Conservation (phyloP, 2,113 vertebrate species). For the Peromyscus polionotus region DNA sequence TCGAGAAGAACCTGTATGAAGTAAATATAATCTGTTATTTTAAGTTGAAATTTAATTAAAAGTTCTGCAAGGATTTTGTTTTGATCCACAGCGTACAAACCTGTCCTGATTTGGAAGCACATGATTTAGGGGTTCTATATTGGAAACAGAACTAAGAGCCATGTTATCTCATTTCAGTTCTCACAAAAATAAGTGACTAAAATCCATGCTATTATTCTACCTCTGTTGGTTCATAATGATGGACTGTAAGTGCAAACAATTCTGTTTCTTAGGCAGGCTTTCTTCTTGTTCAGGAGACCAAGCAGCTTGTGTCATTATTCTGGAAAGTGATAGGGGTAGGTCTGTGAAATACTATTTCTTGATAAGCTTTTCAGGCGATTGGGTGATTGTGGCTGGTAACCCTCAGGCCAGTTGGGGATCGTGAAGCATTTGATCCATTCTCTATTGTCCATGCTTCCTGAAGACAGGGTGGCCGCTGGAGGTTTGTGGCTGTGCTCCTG, state of each 20-base stretch:
- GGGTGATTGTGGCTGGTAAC: neutral
- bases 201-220: neutral
- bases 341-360: neutral
- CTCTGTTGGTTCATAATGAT: conserved; percentile 5
- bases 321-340: neutral
- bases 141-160: neutral
- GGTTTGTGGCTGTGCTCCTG: neutral
- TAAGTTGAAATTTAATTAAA: conserved; percentile 6
- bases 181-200: neutral
- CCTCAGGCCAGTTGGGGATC: neutral
- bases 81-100: neutral
- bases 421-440: neutral
- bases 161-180: neutral
- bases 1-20: conserved; percentile 15
- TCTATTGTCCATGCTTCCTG: accelerated
- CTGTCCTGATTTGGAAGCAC: neutral
- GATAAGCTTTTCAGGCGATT: neutral
- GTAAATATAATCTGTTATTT: neutral
- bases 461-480: neutral
- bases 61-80: neutral
- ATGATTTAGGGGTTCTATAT: neutral
- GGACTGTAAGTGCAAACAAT: neutral
- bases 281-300: neutral
- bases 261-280: neutral
- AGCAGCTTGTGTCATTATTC: neutral